These are phyloP conservation scores for Mobula birostris DNA, from an alignment of 2,113 vertebrate species.

Conservation along the genomic window DNA sequence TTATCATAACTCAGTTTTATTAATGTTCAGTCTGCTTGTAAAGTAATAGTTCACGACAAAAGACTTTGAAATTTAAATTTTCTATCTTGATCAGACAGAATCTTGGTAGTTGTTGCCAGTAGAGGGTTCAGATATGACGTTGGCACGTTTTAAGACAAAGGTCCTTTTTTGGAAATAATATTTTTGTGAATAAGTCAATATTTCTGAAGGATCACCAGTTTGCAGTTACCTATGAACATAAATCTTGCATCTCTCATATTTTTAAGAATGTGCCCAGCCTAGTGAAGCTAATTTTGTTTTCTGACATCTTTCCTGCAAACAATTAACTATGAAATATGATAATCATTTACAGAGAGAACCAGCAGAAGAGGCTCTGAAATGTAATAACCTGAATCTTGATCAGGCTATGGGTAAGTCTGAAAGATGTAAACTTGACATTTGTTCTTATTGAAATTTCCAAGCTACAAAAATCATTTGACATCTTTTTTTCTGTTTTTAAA, in stretches of 20 bases:
- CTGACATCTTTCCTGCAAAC: background rate
- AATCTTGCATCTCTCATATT: background rate
- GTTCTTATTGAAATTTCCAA: background rate
- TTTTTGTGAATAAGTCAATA: background rate
- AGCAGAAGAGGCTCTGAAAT: conserved; percentile 96
- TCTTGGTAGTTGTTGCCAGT: background rate
- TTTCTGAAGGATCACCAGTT: background rate
- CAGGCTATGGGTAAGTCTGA: conserved; percentile 94
- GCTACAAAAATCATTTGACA: background rate
- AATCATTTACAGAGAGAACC: conserved; percentile 78
- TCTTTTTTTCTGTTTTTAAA: background rate
- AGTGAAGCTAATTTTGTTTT: background rate
- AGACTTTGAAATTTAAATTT: background rate
- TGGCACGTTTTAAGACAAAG: background rate
- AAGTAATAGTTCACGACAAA: background rate
- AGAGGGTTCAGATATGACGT: background rate
- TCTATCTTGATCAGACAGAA: background rate
- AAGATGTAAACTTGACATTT: background rate
- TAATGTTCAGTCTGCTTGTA: background rate
- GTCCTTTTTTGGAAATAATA: background rate
- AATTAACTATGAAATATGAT: conserved; percentile 11
- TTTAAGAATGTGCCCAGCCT: background rate
- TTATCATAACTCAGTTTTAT: background rate
- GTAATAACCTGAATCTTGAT: conserved; percentile 95
- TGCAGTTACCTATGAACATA: background rate